Conservation (phyloP, 2,888 invertebrate genomes). For the Euclidia mi region DNA sequence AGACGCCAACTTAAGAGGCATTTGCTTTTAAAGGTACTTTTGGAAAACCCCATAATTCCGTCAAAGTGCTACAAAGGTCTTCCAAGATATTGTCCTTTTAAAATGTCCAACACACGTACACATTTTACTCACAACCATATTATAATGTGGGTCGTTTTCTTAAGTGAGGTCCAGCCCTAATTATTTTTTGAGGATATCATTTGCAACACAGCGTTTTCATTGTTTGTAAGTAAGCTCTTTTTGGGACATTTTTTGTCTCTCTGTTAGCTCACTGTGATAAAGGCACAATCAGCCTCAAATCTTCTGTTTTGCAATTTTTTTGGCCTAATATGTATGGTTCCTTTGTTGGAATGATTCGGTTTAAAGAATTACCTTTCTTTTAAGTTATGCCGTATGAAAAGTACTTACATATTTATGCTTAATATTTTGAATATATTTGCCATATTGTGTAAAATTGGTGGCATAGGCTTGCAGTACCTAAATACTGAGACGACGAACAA, state of each 20-base stretch:
- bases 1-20: too few relatives aligned
- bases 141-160: slow-evolving; percentile 60
- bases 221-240: slow-evolving; percentile 63
- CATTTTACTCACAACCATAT: slow-evolving; percentile 62
- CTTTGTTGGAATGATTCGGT: too few relatives aligned
- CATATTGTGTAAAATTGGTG: too few relatives aligned
- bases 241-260: slow-evolving; percentile 38
- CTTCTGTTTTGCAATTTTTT: not conserved
- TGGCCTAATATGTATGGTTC: not conserved
- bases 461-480: too few relatives aligned
- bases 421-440: too few relatives aligned
- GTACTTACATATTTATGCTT: too few relatives aligned
- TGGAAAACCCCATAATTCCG: slow-evolving; percentile 48
- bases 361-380: too few relatives aligned
- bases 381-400: too few relatives aligned
- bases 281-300: slow-evolving; percentile 21
- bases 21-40: too few relatives aligned
- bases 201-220: slow-evolving; percentile 78
- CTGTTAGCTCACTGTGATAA: slow-evolving; percentile 31
- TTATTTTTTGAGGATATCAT: slow-evolving; percentile 78
- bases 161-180: slow-evolving; percentile 79
- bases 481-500: too few relatives aligned
- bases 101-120: slow-evolving; percentile 72
- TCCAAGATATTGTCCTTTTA: slow-evolving; percentile 72
- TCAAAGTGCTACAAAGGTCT: slow-evolving; percentile 56